Base-by-base conservation (phyloP, 1,140 invertebrate genomes). In the Orius insidiosus region DNA sequence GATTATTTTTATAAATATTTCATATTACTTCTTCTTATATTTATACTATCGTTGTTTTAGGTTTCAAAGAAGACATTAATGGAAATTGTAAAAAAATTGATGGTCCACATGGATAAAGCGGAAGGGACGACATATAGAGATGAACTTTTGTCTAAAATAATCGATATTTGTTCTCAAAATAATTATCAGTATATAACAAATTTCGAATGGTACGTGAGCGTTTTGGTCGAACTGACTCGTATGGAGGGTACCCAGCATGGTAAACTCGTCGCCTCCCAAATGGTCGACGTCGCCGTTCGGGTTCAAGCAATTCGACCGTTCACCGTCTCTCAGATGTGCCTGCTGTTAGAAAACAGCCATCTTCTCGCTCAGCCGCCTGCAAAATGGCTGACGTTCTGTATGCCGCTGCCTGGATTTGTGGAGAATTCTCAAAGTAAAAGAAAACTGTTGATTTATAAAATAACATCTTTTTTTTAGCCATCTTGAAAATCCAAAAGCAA, bases 141-240 rank as follows among this genome's bases (percentile, higher is more conserved):
- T 68, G 94, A 99, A 68, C 65, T 99, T 16, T 71, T 99, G 0
- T 84, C 80, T 34, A 95, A 98, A 67, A 97, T 98, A 49, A 90
- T 99, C 53, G 84, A 96, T 59, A 98, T 99, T 55, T 98, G 95
- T 67, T 89, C 89, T 5, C 94, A 98, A 67, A 96, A 97, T 64
- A 98, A 98, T 67, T 99, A 99, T 69, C 88, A 97, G 60, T 93
- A 90, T 63, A 94, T 99, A 39, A 90, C 87, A 10, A 95, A 97
- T 67, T 98, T 99, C 70, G 94, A 98, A 72, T 98, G 94, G 94
- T 99, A 98, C 67, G 79, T 99, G 55, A 95, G 89, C 53, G 88
- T 98, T 47, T 67, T 99, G 43, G 87, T 97, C 2, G 94, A 99
- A 59, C 68, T 98, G 39, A 94, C 92, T 1, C 75, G 90, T 60